Percentiles rank a stretch among this genome's conserved stretches.
Evolutionary conservation across 2,888 invertebrate genomes (phyloP).

Genomic region (Celastrina argiolus): DNA sequence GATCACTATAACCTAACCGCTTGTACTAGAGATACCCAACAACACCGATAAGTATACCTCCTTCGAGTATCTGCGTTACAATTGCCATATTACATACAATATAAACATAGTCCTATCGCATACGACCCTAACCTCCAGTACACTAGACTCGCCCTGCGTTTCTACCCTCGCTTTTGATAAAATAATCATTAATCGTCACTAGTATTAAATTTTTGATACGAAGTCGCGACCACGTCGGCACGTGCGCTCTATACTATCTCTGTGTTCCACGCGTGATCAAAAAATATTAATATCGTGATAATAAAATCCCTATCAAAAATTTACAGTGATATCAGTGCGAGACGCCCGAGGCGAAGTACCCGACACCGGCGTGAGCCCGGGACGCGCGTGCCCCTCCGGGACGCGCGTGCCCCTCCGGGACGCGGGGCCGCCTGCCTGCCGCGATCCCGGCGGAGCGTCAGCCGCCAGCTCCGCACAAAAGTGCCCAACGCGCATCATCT

Average conservation of each 20-base stretch:
- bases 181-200: not conserved
- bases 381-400: not conserved
- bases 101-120: conserved; percentile 35
- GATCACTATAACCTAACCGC: conserved; percentile 52
- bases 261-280: conserved; percentile 1
- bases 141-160: not conserved
- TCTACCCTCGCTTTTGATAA: not conserved
- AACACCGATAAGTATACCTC: conserved; percentile 58
- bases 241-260: not conserved
- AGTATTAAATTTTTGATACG: not conserved
- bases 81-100: conserved; percentile 42
- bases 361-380: not conserved
- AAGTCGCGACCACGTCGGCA: not conserved
- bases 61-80: conserved; percentile 52
- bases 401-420: not conserved
- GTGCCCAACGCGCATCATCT: conserved; percentile 67
- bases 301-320: conserved; percentile 14
- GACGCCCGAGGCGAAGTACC: conserved; percentile 3
- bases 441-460: conserved; percentile 37
- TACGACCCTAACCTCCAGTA: conserved; percentile 24
- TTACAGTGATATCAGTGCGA: conserved; percentile 9
- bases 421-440: conserved; percentile 15
- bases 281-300: conserved; percentile 9
- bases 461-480: conserved; percentile 66
- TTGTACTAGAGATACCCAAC: conserved; percentile 66